A percentile compares a stretch with the other conserved stretches of the same genome.
phyloP scores from a whole-genome alignment of 2,113 vertebrate genomes.

The Passerina amoena region DNA sequence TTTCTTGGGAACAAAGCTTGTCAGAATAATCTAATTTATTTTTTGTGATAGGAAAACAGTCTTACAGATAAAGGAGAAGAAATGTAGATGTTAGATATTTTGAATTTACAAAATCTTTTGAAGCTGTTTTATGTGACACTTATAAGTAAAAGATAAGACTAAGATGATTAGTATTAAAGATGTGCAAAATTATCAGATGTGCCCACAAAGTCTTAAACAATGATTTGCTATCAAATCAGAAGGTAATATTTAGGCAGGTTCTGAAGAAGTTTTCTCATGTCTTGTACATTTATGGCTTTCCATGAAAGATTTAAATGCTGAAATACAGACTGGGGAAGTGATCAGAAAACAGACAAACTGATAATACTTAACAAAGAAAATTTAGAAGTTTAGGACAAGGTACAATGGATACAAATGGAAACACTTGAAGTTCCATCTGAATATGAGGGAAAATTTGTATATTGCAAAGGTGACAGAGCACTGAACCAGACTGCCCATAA shows the following conservation, averaged over 20 bases:
- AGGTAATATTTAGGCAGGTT: not conserved
- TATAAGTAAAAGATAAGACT: not conserved
- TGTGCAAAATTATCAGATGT: not conserved
- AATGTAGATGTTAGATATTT: not conserved
- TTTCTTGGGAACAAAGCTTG: constrained; percentile 6
- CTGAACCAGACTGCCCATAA: not conserved
- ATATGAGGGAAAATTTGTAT: not conserved
- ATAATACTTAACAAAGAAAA: not conserved
- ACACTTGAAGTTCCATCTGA: not conserved
- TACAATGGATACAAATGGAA: not conserved
- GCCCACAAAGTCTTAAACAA: not conserved
- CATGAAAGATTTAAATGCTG: not conserved
- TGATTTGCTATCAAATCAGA: not conserved
- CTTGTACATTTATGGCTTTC: not conserved
- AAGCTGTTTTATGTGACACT: not conserved
- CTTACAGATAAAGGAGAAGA: not conserved
- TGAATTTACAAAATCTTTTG: constrained; percentile 11
- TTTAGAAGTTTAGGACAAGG: not conserved
- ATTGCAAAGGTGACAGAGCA: not conserved
- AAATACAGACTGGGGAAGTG: not conserved
- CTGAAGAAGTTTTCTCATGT: not conserved
- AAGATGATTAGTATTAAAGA: not conserved
- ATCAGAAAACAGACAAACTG: not conserved
- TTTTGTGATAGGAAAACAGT: not conserved
- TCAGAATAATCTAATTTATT: constrained; percentile 27